Base-by-base conservation (phyloP, 2,113 vertebrate species). In the Callorhinus ursinus region DNA sequence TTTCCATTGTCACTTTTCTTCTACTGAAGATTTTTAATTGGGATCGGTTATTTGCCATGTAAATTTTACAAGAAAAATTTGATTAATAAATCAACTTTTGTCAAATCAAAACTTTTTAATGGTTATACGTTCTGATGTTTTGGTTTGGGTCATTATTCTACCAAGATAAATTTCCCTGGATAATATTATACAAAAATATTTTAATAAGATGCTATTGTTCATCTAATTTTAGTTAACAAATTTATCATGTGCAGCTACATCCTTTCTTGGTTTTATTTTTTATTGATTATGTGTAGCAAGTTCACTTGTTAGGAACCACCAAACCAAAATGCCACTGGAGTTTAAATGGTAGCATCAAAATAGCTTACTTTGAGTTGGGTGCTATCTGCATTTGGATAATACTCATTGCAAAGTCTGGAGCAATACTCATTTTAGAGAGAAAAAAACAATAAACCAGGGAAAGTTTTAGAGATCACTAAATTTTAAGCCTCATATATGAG, bases 21-120 rank as follows among this genome's bases (percentile, higher is more conserved):
- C 95, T 42, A 91, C 49, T 74, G 12, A 85, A 91, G 88, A 88
- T 7, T 42, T 95, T 93, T 81, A 46, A 94, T 94, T 89, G 10
- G 21, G 6, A 53, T 59, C 24, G 76, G 13, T 84, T 90, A 87
- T 80, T 90, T 88, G 19, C 16, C 13, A 13, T 86, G 5, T 77
- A 65, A 95, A 22, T 59, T 36, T 80, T 84, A 61, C 31, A 18
- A 89, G 31, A 90, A 79, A 93, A 67, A n/a, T 42, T 67, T 61
- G 2, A 74, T 72, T 65, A 13, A 49, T 57, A 22, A 46, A 83
- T 74, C 26, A 33, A 6, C 81, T 49, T 76, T 91, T 53, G 2
- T 72, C 7, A 46, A 80, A 57, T 49, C 16, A 82, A 92, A 87
- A 71, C 72, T 19, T 53, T 11, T 69, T 28, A 76, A 31, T 71